phyloP scores from a whole-genome alignment of 2,888 invertebrate species.

The Drosophila anceps region DNA sequence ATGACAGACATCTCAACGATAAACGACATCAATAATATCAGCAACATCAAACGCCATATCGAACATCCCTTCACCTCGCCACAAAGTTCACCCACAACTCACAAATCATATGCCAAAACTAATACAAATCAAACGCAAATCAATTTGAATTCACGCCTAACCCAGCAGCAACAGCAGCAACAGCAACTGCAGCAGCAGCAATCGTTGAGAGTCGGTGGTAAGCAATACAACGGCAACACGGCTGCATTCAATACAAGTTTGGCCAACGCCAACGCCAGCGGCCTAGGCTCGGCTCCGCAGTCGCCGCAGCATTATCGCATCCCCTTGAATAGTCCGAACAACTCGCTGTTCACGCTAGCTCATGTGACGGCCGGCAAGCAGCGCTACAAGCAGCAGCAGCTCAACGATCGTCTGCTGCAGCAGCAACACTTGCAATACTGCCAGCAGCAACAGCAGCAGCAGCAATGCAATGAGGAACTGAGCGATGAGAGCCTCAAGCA shows the following conservation, averaged over 20 bases:
- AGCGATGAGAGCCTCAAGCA: conserved; percentile 85
- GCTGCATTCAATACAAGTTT: conserved; percentile 62
- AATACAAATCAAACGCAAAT: conserved; percentile 22
- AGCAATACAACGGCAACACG: conserved; percentile 70
- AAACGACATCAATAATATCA: conserved; percentile 84
- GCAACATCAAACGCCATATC: conserved; percentile 82
- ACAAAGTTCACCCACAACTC: conserved; percentile 82
- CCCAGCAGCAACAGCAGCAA: conserved; percentile 60
- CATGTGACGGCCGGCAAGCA: conserved; percentile 62
- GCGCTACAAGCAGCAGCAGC: conserved; percentile 82
- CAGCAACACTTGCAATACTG: conserved; percentile 83
- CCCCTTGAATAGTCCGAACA: conserved; percentile 84
- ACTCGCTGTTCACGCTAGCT: conserved; percentile 67
- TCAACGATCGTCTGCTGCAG: conserved; percentile 82
- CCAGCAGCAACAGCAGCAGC: conserved; percentile 83
- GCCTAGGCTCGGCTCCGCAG: conserved; percentile 72
- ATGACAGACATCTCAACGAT: conserved; percentile 85
- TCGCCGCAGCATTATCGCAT: conserved; percentile 82
- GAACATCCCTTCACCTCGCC: conserved; percentile 83
- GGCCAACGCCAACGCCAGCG: conserved; percentile 63
- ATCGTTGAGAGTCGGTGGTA: conserved; percentile 48
- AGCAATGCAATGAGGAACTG: conserved; percentile 80
- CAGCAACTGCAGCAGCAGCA: conserved; percentile 48
- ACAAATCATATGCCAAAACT: conserved; percentile 52
- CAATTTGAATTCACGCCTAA: conserved; percentile 54